Percentiles rank a stretch among this genome's conserved stretches.
phyloP scores from a whole-genome alignment of 2,888 invertebrate genomes.

The Nymphalis urticae region DNA sequence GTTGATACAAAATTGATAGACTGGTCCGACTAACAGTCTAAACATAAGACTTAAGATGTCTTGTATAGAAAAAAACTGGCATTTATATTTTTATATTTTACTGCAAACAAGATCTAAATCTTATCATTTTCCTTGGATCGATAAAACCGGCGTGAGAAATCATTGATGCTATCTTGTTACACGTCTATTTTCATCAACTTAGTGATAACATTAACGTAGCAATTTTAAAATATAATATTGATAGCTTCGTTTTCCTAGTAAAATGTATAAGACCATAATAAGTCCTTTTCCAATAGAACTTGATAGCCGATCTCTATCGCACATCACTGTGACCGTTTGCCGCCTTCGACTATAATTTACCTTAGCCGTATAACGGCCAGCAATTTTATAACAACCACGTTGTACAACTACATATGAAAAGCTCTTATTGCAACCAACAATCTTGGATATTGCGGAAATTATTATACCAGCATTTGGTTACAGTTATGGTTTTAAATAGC shows the following conservation, averaged over 20 bases:
- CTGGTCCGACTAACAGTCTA: too few species aligned
- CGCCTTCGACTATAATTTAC: slow-evolving; percentile 75
- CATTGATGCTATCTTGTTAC: not conserved
- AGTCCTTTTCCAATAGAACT: slow-evolving; percentile 58
- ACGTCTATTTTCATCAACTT: slow-evolving; percentile 7
- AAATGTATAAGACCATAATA: slow-evolving; percentile 57
- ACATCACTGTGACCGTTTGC: slow-evolving; percentile 49
- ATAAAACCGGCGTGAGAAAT: not conserved
- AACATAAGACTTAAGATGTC: too few species aligned
- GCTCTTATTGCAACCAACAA: slow-evolving; percentile 16
- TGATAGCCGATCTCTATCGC: slow-evolving; percentile 67
- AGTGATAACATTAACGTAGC: slow-evolving; percentile 27
- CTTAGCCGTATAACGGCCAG: slow-evolving; percentile 74
- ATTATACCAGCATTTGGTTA: slow-evolving; percentile 6
- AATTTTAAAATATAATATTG: slow-evolving; percentile 3
- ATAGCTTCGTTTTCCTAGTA: not conserved
- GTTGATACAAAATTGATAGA: too few species aligned
- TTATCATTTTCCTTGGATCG: not conserved
- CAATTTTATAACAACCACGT: slow-evolving; percentile 67
- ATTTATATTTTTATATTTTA: not conserved
- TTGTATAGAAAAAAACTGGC: too few species aligned
- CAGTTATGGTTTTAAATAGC: slow-evolving; percentile 39
- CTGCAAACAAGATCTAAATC: not conserved
- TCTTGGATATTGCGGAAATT: slow-evolving; percentile 11
- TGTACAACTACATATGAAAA: slow-evolving; percentile 63